Base-by-base conservation (phyloP, 2,113 vertebrate species). In the Brachionichthys hirsutus region DNA sequence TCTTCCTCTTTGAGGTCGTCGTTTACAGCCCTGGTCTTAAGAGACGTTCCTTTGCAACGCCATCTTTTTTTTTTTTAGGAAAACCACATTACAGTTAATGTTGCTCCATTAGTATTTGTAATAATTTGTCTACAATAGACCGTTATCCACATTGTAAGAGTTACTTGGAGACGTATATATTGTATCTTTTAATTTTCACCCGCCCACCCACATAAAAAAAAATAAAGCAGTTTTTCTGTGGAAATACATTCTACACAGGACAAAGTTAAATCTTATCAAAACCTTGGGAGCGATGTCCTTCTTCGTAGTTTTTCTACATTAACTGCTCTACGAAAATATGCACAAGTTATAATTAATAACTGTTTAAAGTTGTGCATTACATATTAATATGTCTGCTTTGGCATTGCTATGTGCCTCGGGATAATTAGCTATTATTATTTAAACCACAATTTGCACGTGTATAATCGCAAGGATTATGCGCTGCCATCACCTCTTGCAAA, bases 1-100 rank as follows among this genome's bases (percentile, higher is more conserved):
- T 68, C 64, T 80, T 81, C 62, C 74, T 77, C 61, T 71, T 75
- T 66, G 62, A 84, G 51, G 54, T 53, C 47, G 53, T 62, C 24
- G 45, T 54, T 58, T 38, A 54, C 49, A 76, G 62, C 47, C 36
- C 52, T 75, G 49, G 72, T 53, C 41, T 67, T 60, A 49, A 60
- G 24, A 59, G 58, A 74, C 46, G 11, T 22, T 52, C 55, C 54
- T 15, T n/a, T 41, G 15, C 40, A 77, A 68, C 73, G 65, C 53
- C 63, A 34, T 30, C 8, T 30, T 30, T 30, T 30, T 30, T 30
- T 30, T 46, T 62, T 9, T 56, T 43, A 54, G 54, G 69, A 40
- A 65, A 67, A 45, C 40, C 65, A 49, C 55, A 54, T 72, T 67
- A 34, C 41, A 20, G 44, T 64, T 49, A 30, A 36, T 71, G 72